Percentiles rank a stretch among this genome's conserved stretches.
phyloP scores from a whole-genome alignment of 2,113 vertebrate genomes.

The Origma solitaria region DNA sequence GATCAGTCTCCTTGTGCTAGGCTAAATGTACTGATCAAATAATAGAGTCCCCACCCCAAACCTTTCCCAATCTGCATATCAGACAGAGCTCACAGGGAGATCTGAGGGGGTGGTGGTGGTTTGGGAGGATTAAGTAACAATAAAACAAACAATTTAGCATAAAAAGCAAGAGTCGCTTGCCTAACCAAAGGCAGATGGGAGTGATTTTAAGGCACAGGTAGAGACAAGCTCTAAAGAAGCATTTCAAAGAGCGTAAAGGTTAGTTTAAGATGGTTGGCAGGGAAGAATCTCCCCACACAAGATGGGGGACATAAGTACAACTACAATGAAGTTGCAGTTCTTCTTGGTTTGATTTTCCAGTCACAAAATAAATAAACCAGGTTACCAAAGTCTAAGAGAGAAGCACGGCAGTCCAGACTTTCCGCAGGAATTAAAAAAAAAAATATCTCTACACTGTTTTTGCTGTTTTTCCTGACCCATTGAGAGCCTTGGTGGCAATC shows the following conservation, averaged over 20 bases:
- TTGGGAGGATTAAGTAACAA: slow-evolving; percentile 20
- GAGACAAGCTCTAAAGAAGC: neutral
- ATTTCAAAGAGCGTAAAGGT: slow-evolving; percentile 8
- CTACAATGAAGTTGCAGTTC: neutral
- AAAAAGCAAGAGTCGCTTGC: slow-evolving; percentile 33
- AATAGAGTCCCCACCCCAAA: neutral
- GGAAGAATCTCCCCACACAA: neutral
- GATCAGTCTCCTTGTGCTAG: neutral
- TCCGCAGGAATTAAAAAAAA: neutral
- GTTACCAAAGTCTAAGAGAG: neutral
- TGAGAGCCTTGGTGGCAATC: neutral
- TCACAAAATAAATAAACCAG: neutral
- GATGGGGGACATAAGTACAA: neutral
- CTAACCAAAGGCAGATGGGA: slow-evolving; percentile 19
- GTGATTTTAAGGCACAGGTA: slow-evolving; percentile 26
- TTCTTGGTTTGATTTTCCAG: neutral
- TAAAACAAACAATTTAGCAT: slow-evolving; percentile 37
- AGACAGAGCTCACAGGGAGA: neutral
- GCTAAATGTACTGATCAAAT: neutral
- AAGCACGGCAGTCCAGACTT: neutral
- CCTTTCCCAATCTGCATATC: neutral
- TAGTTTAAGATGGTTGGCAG: neutral
- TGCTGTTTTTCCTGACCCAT: neutral
- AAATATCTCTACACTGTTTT: neutral
- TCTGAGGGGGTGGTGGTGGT: neutral